Percentiles rank a stretch among this genome's conserved stretches.
These are phyloP conservation scores for Xanthia togata DNA, from an alignment of 2,888 invertebrate genomes.

Conservation along the genomic window DNA sequence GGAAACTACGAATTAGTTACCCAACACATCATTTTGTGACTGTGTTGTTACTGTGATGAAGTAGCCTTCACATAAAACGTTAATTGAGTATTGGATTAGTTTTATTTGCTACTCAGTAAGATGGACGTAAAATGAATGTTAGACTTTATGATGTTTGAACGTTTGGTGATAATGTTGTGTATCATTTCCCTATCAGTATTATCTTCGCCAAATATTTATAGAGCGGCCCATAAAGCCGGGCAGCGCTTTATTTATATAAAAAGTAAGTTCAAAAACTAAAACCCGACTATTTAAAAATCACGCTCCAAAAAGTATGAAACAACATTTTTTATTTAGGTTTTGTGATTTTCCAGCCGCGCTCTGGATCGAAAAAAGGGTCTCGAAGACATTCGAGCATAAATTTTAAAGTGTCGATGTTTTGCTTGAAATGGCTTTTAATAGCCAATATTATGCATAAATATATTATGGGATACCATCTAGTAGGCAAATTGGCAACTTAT, in stretches of 20 bases:
- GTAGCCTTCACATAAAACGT: conserved; percentile 48
- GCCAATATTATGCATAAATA: no score
- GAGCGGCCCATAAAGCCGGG: not conserved
- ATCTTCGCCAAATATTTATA: not conserved
- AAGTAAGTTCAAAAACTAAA: no score
- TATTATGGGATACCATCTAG: no score
- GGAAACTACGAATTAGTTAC: conserved; percentile 73
- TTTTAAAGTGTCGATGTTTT: no score
- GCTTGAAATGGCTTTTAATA: no score
- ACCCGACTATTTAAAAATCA: no score
- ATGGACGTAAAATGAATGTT: not conserved
- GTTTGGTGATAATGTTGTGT: conserved; percentile 8
- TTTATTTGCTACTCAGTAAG: conserved; percentile 20
- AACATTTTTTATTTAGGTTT: no score
- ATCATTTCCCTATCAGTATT: not conserved
- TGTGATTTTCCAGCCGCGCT: no score
- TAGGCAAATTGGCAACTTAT: no score
- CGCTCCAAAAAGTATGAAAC: no score
- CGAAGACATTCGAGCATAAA: no score
- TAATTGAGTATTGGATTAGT: conserved; percentile 49
- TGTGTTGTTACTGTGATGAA: conserved; percentile 44
- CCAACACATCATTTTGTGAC: conserved; percentile 65
- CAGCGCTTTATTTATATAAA: not conserved
- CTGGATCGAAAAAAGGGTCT: no score
- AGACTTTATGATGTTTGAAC: conserved; percentile 15